Percentiles rank a stretch among this genome's conserved stretches.
These are phyloP conservation scores for Eupithecia pulchellata DNA, from an alignment of 2,888 invertebrate species.

Conservation along the genomic window DNA sequence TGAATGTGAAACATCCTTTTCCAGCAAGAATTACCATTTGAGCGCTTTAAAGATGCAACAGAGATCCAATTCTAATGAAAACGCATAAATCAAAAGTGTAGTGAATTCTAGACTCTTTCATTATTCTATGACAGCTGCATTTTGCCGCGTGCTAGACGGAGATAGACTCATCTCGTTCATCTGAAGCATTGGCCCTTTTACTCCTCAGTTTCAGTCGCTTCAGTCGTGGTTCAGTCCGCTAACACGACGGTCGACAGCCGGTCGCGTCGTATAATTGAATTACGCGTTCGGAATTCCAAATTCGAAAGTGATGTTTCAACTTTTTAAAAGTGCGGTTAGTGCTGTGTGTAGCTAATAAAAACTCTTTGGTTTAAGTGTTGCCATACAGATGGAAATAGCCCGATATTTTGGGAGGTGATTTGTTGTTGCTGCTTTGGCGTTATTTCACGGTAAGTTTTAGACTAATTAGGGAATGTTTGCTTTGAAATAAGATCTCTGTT, in stretches of 20 bases:
- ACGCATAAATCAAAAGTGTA: conserved; percentile 10
- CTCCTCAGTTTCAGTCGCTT: conserved; percentile 31
- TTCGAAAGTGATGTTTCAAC: conserved; percentile 46
- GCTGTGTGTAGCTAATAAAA: conserved; percentile 19
- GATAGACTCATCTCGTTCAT: conserved; percentile 24
- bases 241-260: conserved; percentile 25
- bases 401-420: conserved; percentile 59
- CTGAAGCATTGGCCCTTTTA: conserved; percentile 16
- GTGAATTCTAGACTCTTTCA: conserved; percentile 10
- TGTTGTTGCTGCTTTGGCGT: conserved; percentile 43
- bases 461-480: conserved; percentile 26
- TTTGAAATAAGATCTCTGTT: conserved; percentile 22
- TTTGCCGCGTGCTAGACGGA: conserved; percentile 34
- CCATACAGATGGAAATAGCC: conserved; percentile 62
- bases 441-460: conserved; percentile 44
- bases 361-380: conserved; percentile 45
- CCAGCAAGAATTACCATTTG: background rate
- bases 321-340: conserved; percentile 39
- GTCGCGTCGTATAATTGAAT: conserved; percentile 26
- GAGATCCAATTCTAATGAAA: conserved; percentile 4
- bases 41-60: conserved; percentile 1
- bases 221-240: conserved; percentile 36
- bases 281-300: conserved; percentile 39
- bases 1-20: background rate
- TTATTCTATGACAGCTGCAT: conserved; percentile 25